These are phyloP conservation scores for Clostera curtula DNA, from an alignment of 2,888 invertebrate species.

Conservation along the genomic window DNA sequence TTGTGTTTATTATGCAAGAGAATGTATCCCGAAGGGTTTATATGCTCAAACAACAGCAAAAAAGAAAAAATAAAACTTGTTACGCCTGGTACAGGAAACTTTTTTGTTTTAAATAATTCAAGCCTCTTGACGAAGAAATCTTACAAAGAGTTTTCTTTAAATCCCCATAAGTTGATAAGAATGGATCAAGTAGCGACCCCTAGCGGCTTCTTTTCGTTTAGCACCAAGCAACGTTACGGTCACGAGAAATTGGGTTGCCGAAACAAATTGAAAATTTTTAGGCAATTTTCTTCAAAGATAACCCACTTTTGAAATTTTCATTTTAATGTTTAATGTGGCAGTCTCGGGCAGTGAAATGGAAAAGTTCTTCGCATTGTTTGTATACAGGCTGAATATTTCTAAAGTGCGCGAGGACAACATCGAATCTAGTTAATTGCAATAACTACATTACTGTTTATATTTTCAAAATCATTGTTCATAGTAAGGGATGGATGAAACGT, in stretches of 20 bases:
- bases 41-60: slow-evolving; percentile 4
- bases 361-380: slow-evolving; percentile 7
- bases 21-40: slow-evolving; percentile 1
- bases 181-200: slow-evolving; percentile 34
- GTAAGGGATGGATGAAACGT: too few relatives aligned
- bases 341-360: slow-evolving; percentile 15
- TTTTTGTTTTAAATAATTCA: slow-evolving; percentile 12
- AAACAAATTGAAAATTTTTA: slow-evolving; percentile 64
- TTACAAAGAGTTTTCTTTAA: slow-evolving; percentile 21
- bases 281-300: slow-evolving; percentile 62
- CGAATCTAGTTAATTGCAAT: too few relatives aligned
- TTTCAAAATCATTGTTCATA: too few relatives aligned
- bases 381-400: too few relatives aligned
- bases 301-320: slow-evolving; percentile 35
- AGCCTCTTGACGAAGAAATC: slow-evolving; percentile 14
- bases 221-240: slow-evolving; percentile 52
- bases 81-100: slow-evolving; percentile 10
- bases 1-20: background rate
- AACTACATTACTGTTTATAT: too few relatives aligned
- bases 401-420: too few relatives aligned
- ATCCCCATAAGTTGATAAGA: slow-evolving; percentile 27
- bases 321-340: slow-evolving; percentile 18
- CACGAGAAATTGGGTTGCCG: slow-evolving; percentile 56
- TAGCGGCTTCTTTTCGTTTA: slow-evolving; percentile 47
- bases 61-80: slow-evolving; percentile 13